Base-by-base conservation (phyloP, 2,113 vertebrate species). In the Percina caprodes region DNA sequence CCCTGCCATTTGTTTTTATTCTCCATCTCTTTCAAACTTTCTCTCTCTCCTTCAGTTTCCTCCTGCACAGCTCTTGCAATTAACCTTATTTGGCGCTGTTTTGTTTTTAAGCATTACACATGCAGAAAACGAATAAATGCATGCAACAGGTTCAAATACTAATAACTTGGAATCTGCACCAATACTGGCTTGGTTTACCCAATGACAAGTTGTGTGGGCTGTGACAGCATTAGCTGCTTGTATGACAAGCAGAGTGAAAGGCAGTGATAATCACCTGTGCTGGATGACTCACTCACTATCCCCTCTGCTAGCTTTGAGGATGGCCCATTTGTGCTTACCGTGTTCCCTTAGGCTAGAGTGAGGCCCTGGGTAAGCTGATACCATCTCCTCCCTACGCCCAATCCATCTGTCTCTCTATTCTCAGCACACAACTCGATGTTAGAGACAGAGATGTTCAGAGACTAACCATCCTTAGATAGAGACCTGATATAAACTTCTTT, bases 311-410 rank as follows among this genome's bases (percentile, higher is more conserved):
- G 60, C 61, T 67, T 24, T 61, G 69, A 88, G 77, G 86, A 88
- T 74, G 79, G 61, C 76, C 76, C 82, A 84, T 90, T 87, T 88
- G 79, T 59, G 83, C 74, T 35, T 42, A 52, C 39, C 13, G 11
- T 78, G 46, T 65, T 88, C 85, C 90, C 86, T 39, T 65, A 90
- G 87, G 87, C 72, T 71, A 77, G 30, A 78, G 79, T 82, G 78
- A 89, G 86, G 82, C 79, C 87, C 77, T 23, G n/a, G 39, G 91
- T 87, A 89, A 90, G 62, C 65, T 70, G 86, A 89, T 69, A 89
- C 67, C 67, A 62, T 76, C 62, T 63, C 84, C 72, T 56, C 76
- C 55, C 54, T 42, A 45, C 24, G 67, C 67, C 30, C 30, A 23
- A 74, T 68, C 67, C 63, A 26, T 76, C 73, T 83, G 83, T 70